Base-by-base conservation (phyloP, 2,797 vertebrate genomes). In the Anabas testudineus region DNA sequence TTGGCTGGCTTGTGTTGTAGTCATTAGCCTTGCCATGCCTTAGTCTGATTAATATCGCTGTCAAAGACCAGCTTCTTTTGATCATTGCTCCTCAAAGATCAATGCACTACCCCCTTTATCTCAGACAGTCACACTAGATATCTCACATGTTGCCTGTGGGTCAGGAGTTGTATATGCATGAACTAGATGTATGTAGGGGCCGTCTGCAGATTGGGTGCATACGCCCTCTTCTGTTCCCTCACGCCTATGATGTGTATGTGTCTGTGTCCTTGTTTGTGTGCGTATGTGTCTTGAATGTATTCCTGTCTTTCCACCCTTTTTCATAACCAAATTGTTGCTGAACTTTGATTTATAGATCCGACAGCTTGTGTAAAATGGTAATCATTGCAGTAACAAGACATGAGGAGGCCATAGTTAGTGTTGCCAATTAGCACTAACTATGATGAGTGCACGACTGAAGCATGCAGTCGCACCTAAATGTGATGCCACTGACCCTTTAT, bases 51-150 rank as follows among this genome's bases (percentile, higher is more conserved):
- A 87, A 82, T 85, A 84, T 69, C 83, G 76, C 77, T 71, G 83
- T 89, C 75, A 86, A 85, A 82, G 83, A 63, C 36, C 46, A 46
- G 55, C 49, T 80, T 74, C 82, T 80, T 90, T 84, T 86, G 79
- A 89, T 89, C 85, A 63, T 65, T 57, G 63, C 42, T 59, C 48
- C 59, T 74, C 39, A 6, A 32, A 59, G 76, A 87, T 90, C 87
- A 78, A 85, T 89, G 76, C 39, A 8, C 47, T 14, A 56, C 74
- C 76, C 67, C 51, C 68, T 36, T 80, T 87, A 78, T 85, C 82
- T 84, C 51, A 64, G 76, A 88, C 87, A 80, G 78, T 80, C 74
- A 58, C 15, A 48, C 45, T 49, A 48, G 39, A 69, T 57, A 77
- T 67, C 45, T 74, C 18, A 30, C n/a, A 2, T 18, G 45, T 67